Evolutionary conservation across 1,140 invertebrate genomes (phyloP).

Genomic region (Saccostrea cuccullata): DNA sequence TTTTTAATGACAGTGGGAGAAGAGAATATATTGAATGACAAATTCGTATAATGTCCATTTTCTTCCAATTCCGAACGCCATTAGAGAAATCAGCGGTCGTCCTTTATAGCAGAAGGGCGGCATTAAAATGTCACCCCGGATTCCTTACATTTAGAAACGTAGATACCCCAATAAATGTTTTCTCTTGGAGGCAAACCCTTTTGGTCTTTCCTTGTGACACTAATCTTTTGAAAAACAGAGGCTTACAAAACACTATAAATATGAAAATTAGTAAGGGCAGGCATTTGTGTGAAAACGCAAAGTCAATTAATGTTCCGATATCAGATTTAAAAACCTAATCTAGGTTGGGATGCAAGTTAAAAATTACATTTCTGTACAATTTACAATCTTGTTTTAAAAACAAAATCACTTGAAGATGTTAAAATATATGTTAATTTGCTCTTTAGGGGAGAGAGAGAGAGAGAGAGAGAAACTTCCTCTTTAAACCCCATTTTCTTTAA

Average conservation of each 20-base stretch:
- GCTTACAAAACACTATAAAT: background rate
- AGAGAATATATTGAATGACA: background rate
- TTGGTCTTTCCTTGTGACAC: background rate
- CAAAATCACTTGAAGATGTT: too few species aligned
- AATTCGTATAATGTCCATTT: slow-evolving; percentile 20
- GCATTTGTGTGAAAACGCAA: too few species aligned
- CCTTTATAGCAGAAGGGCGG: background rate
- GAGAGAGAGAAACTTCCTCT: too few species aligned
- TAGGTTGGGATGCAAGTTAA: too few species aligned
- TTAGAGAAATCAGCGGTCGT: background rate
- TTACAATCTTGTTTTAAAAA: too few species aligned
- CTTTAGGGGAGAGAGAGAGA: too few species aligned
- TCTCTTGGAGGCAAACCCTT: background rate
- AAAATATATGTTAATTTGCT: too few species aligned
- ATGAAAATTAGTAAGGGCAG: background rate
- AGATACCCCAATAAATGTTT: background rate
- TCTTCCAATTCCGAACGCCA: slow-evolving; percentile 14
- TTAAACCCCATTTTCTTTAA: too few species aligned
- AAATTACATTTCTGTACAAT: too few species aligned
- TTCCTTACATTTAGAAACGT: background rate
- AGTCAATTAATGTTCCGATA: too few species aligned
- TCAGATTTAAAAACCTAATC: too few species aligned
- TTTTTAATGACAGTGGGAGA: slow-evolving; percentile 14
- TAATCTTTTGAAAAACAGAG: slow-evolving; percentile 28
- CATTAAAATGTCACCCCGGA: background rate